Base-by-base conservation (phyloP, 2,113 vertebrate genomes). In the Cynoglossus semilaevis region DNA sequence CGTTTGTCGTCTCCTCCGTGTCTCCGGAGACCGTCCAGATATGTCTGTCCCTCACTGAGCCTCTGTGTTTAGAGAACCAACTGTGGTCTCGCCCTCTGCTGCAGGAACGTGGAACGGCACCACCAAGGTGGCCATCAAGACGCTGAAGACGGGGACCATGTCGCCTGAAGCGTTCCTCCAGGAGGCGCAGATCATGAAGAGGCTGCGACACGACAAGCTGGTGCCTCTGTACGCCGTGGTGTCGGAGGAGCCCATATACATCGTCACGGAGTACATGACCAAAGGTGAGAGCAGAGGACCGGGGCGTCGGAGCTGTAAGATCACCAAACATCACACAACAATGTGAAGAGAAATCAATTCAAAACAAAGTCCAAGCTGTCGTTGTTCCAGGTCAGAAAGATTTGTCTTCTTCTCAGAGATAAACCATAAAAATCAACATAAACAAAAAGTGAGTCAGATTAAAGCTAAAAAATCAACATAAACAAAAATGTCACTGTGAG, bases 161-260 rank as follows among this genome's bases (percentile, higher is more conserved):
- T 96, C 96, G 71, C 96, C 96, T 8, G 95, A 97, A 85, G 94
- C 96, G 53, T 98, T 98, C 88, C 89, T 97, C 60, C 95, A 98
- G 58, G 96, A 98, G 84, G 96, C 96, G 51, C 96, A 98, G 82
- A 96, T 98, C 83, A 98, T 98, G 96, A 98, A 98, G 86, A 98
- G 96, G 51, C 87, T 98, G 10, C 76, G 96, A 17, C 95, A 98
- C 0, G 96, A 98, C 88, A 98, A 96, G 59, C 92, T 98, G 71
- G 96, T 98, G 75, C 95, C 94, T 0, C 90, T 98, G 0, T 98
- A 96, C 2, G 96, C 96, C 0, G 96, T 97, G 54, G 96, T 98
- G 75, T 98, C 95, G 4, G 94, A 96, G 85, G 96, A 98, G 1
- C 96, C 96, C 22, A 98, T 98, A 87, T 98, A 94, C 61, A 98